Conservation (phyloP, 2,888 invertebrate genomes). For the Spisula subtruncata region DNA sequence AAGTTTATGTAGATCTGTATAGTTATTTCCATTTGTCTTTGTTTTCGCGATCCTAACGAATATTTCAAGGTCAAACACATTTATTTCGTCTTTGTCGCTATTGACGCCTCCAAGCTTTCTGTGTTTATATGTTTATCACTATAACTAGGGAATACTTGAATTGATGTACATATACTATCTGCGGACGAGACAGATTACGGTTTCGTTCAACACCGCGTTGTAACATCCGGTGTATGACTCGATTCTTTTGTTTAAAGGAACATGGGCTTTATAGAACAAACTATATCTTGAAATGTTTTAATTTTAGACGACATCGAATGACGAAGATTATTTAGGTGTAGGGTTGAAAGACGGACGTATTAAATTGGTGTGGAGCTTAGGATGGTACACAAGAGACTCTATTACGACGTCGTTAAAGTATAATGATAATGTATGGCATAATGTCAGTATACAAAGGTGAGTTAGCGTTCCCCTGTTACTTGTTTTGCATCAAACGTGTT, state of each 20-base stretch:
- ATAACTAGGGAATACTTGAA: too few species aligned
- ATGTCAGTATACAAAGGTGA: constrained; percentile 47
- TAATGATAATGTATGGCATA: constrained; percentile 59
- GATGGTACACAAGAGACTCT: constrained; percentile 61
- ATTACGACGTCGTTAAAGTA: constrained; percentile 39
- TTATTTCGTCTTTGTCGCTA: too few species aligned
- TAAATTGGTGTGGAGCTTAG: constrained; percentile 62
- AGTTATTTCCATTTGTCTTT: too few species aligned
- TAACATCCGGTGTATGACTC: not conserved
- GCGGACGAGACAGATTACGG: too few species aligned
- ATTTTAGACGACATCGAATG: constrained; percentile 56
- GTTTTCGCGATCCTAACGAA: too few species aligned
- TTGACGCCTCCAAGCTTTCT: too few species aligned
- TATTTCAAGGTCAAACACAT: too few species aligned
- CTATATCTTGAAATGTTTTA: not conserved
- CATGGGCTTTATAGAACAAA: too few species aligned
- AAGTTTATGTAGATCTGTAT: too few species aligned
- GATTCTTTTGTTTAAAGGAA: not conserved
- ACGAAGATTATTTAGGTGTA: constrained; percentile 62
- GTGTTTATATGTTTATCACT: too few species aligned
- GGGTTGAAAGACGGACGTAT: constrained; percentile 62
- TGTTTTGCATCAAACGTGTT: too few species aligned
- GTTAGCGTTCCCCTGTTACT: not conserved
- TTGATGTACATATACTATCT: too few species aligned
- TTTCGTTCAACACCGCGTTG: not conserved